phyloP scores from a whole-genome alignment of 2,113 vertebrate species.

The Indicator indicator region DNA sequence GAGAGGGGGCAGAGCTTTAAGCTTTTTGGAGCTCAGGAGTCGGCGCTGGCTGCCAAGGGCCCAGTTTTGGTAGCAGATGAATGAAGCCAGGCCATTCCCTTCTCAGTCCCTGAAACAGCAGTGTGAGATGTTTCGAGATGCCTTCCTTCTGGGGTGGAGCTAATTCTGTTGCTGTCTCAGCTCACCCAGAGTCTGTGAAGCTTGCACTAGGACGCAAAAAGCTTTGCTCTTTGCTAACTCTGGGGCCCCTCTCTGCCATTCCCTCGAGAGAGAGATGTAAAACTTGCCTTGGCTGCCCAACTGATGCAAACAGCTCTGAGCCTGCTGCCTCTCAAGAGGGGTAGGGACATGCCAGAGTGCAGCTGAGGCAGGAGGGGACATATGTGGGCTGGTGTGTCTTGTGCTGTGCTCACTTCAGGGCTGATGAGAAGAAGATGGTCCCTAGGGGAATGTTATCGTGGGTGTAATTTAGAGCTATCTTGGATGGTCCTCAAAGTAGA shows the following conservation, averaged over 20 bases:
- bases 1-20: not conserved
- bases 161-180: not conserved
- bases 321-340: not conserved
- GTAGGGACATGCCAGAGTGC: not conserved
- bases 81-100: not conserved
- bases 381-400: not conserved
- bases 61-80: not conserved
- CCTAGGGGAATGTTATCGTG: not conserved
- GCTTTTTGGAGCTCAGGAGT: not conserved
- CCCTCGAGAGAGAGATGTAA: not conserved
- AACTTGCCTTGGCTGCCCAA: not conserved
- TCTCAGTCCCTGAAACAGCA: not conserved
- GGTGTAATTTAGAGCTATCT: not conserved
- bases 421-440: not conserved
- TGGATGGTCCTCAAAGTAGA: not conserved
- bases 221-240: not conserved
- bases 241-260: not conserved
- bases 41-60: not conserved
- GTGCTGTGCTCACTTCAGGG: not conserved
- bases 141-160: not conserved
- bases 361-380: not conserved
- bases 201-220: not conserved
- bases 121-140: not conserved
- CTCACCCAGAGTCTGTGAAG: fast-evolving
- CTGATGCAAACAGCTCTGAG: not conserved